Evolutionary conservation across 2,888 invertebrate species (phyloP).

Genomic region (Prenolepis imparis): DNA sequence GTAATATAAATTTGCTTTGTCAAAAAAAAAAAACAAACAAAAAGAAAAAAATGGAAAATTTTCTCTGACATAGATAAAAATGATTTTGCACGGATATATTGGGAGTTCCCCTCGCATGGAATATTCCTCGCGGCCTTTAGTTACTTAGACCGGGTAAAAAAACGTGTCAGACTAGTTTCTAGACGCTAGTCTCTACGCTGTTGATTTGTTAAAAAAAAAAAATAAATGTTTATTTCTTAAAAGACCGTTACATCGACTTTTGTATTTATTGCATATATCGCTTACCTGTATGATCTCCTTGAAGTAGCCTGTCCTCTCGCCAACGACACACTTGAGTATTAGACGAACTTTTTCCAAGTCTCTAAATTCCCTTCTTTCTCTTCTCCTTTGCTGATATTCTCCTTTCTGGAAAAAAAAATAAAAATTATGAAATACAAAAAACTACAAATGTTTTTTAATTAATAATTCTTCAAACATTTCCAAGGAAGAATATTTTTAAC

Average conservation of each 20-base stretch:
- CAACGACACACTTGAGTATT: not conserved
- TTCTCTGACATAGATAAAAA: constrained; percentile 42
- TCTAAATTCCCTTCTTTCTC: not conserved
- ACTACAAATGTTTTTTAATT: not conserved
- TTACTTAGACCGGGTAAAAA: constrained; percentile 67
- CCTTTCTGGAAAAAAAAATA: not conserved
- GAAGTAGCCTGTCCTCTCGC: not conserved
- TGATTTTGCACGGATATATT: constrained; percentile 61
- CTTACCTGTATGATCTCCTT: constrained; percentile 1
- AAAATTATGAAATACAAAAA: not conserved
- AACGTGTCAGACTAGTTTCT: constrained; percentile 75
- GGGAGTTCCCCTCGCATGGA: constrained; percentile 69
- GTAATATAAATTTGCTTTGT: constrained; percentile 33
- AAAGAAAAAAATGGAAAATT: constrained; percentile 12
- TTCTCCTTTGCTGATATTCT: not conserved
- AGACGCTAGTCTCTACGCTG: constrained; percentile 80
- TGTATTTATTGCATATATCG: not conserved
- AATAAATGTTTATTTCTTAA: constrained; percentile 83
- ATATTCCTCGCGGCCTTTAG: constrained; percentile 77
- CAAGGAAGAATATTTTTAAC: too few species aligned
- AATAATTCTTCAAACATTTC: constrained; percentile 9
- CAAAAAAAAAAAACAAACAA: not conserved
- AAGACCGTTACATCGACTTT: constrained; percentile 12
- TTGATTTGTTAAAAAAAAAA: constrained; percentile 80
- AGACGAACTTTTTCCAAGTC: not conserved